Percentiles rank a stretch among this genome's conserved stretches.
Conservation (phyloP, 2,797 vertebrate genomes). For the Clarias platycephalus region DNA sequence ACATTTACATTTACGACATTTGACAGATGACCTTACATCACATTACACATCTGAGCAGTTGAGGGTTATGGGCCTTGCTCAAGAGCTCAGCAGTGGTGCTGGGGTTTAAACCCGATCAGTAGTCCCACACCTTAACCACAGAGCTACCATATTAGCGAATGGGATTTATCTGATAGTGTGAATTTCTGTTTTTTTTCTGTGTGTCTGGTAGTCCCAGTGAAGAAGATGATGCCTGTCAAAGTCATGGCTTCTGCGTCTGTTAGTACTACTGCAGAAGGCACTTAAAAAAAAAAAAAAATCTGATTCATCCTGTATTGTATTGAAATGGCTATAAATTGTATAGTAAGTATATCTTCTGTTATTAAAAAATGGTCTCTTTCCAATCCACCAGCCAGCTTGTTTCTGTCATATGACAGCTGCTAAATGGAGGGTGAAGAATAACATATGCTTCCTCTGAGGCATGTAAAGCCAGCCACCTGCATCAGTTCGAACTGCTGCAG, state of each 20-base stretch:
- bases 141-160: background rate
- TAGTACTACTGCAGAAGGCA: background rate
- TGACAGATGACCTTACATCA: too few relatives aligned
- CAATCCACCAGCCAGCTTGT: background rate
- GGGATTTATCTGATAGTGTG: too few relatives aligned
- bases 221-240: too few relatives aligned
- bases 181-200: background rate
- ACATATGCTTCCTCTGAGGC: background rate
- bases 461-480: background rate
- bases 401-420: background rate
- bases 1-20: too few relatives aligned
- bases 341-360: background rate
- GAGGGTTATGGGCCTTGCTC: too few relatives aligned
- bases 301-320: background rate
- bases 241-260: background rate
- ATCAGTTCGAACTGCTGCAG: background rate
- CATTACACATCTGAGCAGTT: too few relatives aligned
- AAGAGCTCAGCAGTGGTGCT: too few relatives aligned
- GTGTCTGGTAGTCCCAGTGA: background rate
- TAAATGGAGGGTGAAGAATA: background rate
- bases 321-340: background rate
- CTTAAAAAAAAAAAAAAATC: too few relatives aligned
- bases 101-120: too few relatives aligned
- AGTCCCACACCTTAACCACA: too few relatives aligned
- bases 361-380: background rate